Conservation (phyloP, 1,140 invertebrate genomes). For the Drosophila carrolli region DNA sequence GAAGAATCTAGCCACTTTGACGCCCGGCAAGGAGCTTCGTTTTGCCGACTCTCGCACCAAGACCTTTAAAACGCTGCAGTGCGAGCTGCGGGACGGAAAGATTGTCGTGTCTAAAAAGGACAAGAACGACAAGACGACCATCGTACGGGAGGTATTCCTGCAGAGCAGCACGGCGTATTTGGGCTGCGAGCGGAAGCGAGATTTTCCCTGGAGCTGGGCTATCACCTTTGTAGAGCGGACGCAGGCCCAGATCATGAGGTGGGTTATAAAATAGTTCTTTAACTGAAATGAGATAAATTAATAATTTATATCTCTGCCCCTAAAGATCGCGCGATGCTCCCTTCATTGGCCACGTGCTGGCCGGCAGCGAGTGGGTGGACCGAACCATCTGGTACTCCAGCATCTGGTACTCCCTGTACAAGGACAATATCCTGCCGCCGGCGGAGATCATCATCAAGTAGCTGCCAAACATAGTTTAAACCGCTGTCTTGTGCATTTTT, state of each 20-base stretch:
- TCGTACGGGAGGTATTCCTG: constrained; percentile 78
- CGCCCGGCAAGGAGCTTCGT: constrained; percentile 89
- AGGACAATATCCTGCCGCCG: constrained; percentile 85
- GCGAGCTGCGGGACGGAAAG: constrained; percentile 91
- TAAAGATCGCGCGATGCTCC: constrained; percentile 90
- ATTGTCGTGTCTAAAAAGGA: constrained; percentile 91
- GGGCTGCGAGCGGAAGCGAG: constrained; percentile 91
- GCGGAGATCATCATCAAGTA: constrained; percentile 85
- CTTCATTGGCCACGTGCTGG: constrained; percentile 91
- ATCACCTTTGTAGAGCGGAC: constrained; percentile 90
- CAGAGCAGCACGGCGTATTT: constrained; percentile 86
- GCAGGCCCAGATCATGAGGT: constrained; percentile 89
- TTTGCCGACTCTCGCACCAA: constrained; percentile 92
- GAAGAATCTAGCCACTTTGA: constrained; percentile 86
- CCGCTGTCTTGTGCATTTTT: constrained; percentile 11
- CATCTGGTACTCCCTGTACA: constrained; percentile 89
- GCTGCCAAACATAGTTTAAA: constrained; percentile 10
- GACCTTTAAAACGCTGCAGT: constrained; percentile 90
- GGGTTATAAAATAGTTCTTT: constrained; percentile 20
- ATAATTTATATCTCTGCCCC: constrained; percentile 18
- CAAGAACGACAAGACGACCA: constrained; percentile 79
- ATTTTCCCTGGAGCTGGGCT: constrained; percentile 91
- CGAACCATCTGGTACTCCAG: constrained; percentile 91
- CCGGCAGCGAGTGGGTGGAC: constrained; percentile 89
- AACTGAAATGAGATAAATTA: background rate